Evolutionary conservation across 2,888 invertebrate genomes (phyloP), one percentile per base, ranked within the genome.

Genomic region (Pecten maximus): DNA sequence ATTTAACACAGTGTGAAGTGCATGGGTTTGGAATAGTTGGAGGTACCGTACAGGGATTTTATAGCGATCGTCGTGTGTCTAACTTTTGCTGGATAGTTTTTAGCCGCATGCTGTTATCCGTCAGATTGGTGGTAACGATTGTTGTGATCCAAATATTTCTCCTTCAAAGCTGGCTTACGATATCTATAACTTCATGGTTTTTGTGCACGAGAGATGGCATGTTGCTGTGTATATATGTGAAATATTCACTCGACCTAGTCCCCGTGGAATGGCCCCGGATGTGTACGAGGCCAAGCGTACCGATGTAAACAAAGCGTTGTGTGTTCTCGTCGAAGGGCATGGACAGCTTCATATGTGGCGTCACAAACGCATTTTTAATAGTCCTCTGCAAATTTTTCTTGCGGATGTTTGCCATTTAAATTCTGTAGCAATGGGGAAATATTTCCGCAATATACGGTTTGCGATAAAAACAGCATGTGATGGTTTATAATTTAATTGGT

Each of bases 91-190:
- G 28, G 28, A 74, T 12, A 28, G 12, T 74, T 74, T 74, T 74
- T 28, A 74, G 28, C 60, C 60, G 2, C 60, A 74, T 74, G 60
- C 28, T 74, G 60, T 74, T 2, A 74, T 74, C 12, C 28, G 12
- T 28, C 60, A 74, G 60, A 74, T 74, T 74, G 60, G 60, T 74
- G 60, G 60, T 28, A 74, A 74, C 12, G 60, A 74, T 28, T 74
- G 60, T 74, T 74, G 60, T 74, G 28, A 74, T 28, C 12, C 60
- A 6, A 2, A 28, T 74, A n/a, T 74, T 8, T 8, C 28, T 12
- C 60, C 60, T 6, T n/a, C 60, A 74, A 74, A 28, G 12, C 60
- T 74, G 2, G 60, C 60, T 0, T 28, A 28, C n/a, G 60, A 74
- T 28, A 74, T 74, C 12, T 74, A 28, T 28, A 28, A 74, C 12